phyloP scores from a whole-genome alignment of 2,797 vertebrate genomes.

The Aselliscus stoliczkanus region DNA sequence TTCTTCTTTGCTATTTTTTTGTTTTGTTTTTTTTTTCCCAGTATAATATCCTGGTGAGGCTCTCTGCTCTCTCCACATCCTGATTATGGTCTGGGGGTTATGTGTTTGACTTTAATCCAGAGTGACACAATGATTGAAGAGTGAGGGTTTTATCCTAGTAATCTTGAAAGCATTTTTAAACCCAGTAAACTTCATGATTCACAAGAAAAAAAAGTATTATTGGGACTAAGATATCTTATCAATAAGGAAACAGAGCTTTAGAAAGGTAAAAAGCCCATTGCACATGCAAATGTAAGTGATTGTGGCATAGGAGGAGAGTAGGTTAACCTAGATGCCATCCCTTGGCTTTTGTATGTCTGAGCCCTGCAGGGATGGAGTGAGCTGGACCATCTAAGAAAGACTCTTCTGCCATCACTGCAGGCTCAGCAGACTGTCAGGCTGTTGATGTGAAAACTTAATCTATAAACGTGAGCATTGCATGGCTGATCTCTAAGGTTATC shows the following conservation, averaged over 20 bases:
- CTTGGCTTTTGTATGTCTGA: not conserved
- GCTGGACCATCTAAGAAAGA: not conserved
- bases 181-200: not conserved
- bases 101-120: not conserved
- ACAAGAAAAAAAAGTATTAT: not conserved
- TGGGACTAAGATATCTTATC: not conserved
- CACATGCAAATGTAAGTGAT: not conserved
- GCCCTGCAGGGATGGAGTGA: not conserved
- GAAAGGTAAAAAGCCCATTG: not conserved
- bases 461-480: not conserved
- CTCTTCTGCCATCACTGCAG: not conserved
- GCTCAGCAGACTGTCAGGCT: not conserved
- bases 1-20: not conserved
- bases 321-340: not conserved
- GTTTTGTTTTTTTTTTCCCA: rapidly evolving
- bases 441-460: not conserved
- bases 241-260: not conserved
- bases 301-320: not conserved
- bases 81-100: not conserved
- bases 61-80: not conserved
- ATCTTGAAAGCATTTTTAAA: not conserved
- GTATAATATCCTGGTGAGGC: not conserved
- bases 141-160: not conserved
- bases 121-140: not conserved
- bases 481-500: not conserved